Evolutionary conservation across 2,113 vertebrate species (phyloP), one percentile per base, ranked within the genome.

Genomic region (Sander vitreus): DNA sequence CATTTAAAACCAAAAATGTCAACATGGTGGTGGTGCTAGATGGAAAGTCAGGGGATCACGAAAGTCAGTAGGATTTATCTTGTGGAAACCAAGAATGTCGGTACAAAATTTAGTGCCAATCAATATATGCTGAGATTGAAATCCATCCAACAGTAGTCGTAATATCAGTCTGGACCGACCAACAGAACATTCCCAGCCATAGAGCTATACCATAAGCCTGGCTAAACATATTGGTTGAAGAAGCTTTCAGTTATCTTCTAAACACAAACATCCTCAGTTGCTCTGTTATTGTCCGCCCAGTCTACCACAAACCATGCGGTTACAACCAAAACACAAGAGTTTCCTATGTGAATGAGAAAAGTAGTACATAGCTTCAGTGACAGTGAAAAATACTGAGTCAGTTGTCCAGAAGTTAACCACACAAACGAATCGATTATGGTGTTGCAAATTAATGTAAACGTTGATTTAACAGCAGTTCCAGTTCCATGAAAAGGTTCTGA

Each of bases 261-360:
- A 27, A 78, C 80, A 25, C 64, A 67, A 21, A 64, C 80, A 9
- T 43, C 43, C 7, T 78, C 76, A 70, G 55, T 63, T 50, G 54
- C n/a, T 21, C 39, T 25, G 4, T 45, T 25, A 16, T 3, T 43
- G 14, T 30, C 80, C 39, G 33, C 63, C 36, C 80, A 84, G 60
- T 63, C 71, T 13, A 23, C 75, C 7, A n/a, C 64, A 18, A 79
- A 67, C 2, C 2, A 59, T 54, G 53, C 4, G 2, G 15, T 23
- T 60, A 23, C 55, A 78, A 54, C 62, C 53, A 86, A 84, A 86
- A 62, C 14, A 9, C 78, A 65, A 19, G 76, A 48, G 30, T 50
- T 73, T 57, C 65, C 58, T 27, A 14, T 43, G 30, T 43, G 15
- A 45, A 27, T 57, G 4, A 54, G 4, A 43, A 58, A 72, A 57